Percentiles rank a stretch among this genome's conserved stretches.
phyloP scores from a whole-genome alignment of 37 sponge, comb jelly and placozoan genomes.

The Beroe ovata region DNA sequence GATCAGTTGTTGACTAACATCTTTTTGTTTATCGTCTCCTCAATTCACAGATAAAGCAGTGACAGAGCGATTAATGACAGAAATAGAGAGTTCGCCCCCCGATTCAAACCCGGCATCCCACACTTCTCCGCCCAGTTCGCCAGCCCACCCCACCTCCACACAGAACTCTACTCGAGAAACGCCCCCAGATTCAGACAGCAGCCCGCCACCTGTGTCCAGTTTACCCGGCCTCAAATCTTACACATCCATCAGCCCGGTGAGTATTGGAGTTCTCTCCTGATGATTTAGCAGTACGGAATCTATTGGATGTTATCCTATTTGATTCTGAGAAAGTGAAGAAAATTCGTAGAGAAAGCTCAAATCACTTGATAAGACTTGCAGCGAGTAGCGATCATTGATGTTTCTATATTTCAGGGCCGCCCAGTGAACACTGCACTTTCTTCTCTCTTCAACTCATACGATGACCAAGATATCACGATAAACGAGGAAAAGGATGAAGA shows the following conservation, averaged over 20 bases:
- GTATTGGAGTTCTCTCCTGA: no score
- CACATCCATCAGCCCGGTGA: constrained; percentile 23
- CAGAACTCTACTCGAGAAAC: not conserved
- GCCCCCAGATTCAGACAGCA: not conserved
- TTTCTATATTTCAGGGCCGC: constrained; percentile 50
- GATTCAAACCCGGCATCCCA: not conserved
- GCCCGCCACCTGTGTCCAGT: not conserved
- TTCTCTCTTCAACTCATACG: constrained; percentile 30
- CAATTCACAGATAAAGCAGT: not conserved
- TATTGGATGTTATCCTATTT: no score
- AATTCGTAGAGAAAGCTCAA: no score
- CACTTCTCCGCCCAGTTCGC: not conserved
- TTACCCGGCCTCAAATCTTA: constrained; percentile 19
- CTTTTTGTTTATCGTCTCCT: no score
- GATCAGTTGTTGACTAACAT: no score
- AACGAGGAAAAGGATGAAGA: constrained; percentile 42
- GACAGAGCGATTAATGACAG: not conserved
- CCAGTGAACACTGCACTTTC: constrained; percentile 22
- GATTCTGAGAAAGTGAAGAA: not conserved
- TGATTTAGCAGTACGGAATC: no score
- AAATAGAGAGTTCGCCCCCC: not conserved
- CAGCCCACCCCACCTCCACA: not conserved
- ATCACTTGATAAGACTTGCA: not conserved
- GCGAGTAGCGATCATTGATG: not conserved
- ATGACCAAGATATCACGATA: constrained; percentile 18